phyloP scores from a whole-genome alignment of 2,888 invertebrate genomes.

The Holacanthella duospinosa region DNA sequence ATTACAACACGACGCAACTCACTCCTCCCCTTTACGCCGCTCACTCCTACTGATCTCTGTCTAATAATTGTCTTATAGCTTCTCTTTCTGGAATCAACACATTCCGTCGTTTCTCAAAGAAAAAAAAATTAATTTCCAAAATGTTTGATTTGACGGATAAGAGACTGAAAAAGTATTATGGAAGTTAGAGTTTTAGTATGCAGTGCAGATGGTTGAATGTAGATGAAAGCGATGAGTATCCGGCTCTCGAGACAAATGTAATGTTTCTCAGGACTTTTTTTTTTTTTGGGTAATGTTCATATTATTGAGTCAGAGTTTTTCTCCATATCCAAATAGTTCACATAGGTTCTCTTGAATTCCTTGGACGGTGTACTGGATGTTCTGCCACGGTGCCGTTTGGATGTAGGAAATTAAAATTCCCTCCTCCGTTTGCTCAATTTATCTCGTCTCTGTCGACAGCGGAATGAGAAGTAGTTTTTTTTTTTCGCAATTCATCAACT shows the following conservation, averaged over 20 bases:
- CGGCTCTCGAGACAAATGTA: not conserved
- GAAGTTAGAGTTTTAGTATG: conserved; percentile 12
- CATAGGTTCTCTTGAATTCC: not conserved
- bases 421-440: conserved; percentile 36
- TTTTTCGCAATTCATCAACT: conserved; percentile 39
- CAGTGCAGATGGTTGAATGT: conserved; percentile 20
- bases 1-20: no score
- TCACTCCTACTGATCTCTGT: no score
- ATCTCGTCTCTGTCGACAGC: conserved; percentile 35
- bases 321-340: no score
- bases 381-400: conserved; percentile 4
- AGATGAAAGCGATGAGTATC: not conserved
- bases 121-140: not conserved
- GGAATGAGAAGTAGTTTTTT: conserved; percentile 37
- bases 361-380: not conserved
- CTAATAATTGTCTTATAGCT: no score
- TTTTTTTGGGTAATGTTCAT: not conserved
- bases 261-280: not conserved
- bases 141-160: conserved; percentile 1
- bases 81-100: no score
- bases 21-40: no score
- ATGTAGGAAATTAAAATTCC: conserved; percentile 38
- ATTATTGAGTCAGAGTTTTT: not conserved
- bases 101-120: no score
- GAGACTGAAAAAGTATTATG: not conserved